These are phyloP conservation scores for Gephyroberyx darwinii DNA, from an alignment of 2,797 vertebrate genomes.

Conservation along the genomic window DNA sequence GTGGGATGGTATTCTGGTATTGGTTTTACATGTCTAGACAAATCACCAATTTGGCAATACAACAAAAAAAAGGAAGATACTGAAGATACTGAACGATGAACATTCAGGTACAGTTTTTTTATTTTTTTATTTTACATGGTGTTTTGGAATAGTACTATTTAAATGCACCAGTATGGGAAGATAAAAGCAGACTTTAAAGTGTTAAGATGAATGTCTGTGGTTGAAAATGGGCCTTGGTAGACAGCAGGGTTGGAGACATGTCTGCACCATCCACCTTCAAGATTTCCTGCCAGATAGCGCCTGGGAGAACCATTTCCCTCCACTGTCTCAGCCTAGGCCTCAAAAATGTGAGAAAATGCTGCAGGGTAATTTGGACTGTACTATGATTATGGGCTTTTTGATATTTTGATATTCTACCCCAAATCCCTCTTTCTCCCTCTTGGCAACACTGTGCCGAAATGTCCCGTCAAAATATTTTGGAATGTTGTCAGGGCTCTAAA, in stretches of 20 bases:
- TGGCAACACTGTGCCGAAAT: constrained; percentile 60
- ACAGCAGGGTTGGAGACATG: constrained; percentile 57
- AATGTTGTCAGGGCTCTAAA: constrained; percentile 73
- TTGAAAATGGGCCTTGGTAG: constrained; percentile 53
- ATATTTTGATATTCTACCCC: constrained; percentile 79
- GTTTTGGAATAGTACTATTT: constrained; percentile 12
- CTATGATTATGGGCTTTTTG: constrained; percentile 77
- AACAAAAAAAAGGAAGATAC: constrained; percentile 12
- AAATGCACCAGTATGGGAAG: constrained; percentile 22
- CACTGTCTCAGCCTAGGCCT: constrained; percentile 65
- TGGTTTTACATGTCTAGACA: constrained; percentile 15
- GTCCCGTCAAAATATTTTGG: constrained; percentile 77
- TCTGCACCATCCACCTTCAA: constrained; percentile 73
- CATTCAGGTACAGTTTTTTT: neutral
- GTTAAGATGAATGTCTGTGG: constrained; percentile 63
- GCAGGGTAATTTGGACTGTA: constrained; percentile 74
- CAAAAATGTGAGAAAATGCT: constrained; percentile 80
- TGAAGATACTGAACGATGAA: constrained; percentile 25
- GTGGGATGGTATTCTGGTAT: constrained; percentile 13
- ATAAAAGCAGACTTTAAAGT: constrained; percentile 44
- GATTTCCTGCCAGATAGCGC: constrained; percentile 67
- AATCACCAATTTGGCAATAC: constrained; percentile 24
- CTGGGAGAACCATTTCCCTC: constrained; percentile 70
- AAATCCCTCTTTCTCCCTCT: constrained; percentile 63
- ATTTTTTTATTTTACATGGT: constrained; percentile 3